Conservation (phyloP, 1,140 invertebrate genomes). For the Homarus americanus region DNA sequence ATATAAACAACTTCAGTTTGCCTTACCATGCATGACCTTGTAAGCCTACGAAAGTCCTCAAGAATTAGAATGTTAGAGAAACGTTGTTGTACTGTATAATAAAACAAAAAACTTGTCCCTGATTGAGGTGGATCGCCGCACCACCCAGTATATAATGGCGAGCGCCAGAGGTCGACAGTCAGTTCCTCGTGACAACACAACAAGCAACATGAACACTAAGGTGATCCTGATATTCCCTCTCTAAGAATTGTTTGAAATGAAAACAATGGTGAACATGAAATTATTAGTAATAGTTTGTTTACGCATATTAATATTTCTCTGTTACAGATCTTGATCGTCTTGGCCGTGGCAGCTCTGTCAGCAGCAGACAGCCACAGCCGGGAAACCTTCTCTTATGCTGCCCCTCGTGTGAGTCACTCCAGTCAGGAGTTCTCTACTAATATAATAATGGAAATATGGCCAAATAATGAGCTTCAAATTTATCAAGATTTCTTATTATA, state of each 20-base stretch:
- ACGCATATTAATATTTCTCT: neutral
- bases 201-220: slow-evolving; percentile 14
- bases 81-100: too few species aligned
- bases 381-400: slow-evolving; percentile 16
- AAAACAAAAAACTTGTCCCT: neutral
- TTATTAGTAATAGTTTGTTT: too few species aligned
- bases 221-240: neutral
- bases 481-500: too few species aligned
- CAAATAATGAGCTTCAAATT: too few species aligned
- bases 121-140: neutral
- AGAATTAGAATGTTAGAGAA: too few species aligned
- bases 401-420: slow-evolving; percentile 5
- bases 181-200: neutral
- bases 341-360: slow-evolving; percentile 22
- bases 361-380: slow-evolving; percentile 49
- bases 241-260: neutral
- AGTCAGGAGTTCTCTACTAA: too few species aligned
- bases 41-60: too few species aligned
- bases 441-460: too few species aligned
- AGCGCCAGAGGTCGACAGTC: neutral
- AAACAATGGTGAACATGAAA: too few species aligned
- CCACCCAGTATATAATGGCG: neutral
- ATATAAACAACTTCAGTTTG: too few species aligned
- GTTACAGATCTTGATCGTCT: slow-evolving; percentile 40
- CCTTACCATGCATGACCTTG: too few species aligned